These are phyloP conservation scores for Drosophila macrospina DNA, from an alignment of 2,888 invertebrate genomes.

Conservation along the genomic window DNA sequence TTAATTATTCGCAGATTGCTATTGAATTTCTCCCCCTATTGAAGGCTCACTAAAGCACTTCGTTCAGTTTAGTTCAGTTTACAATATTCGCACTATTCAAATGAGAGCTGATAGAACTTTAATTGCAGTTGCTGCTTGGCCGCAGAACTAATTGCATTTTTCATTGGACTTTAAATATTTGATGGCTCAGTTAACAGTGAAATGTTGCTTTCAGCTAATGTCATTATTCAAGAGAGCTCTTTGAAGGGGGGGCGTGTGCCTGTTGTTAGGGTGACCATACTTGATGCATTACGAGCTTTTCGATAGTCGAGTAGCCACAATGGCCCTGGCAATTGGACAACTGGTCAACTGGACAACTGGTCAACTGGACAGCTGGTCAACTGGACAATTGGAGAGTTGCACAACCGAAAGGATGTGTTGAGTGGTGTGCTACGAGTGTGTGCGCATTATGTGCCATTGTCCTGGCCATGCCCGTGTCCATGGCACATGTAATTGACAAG, in stretches of 20 bases:
- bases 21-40: too few relatives aligned
- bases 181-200: slow-evolving; percentile 2
- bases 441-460: slow-evolving; percentile 27
- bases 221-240: neutral
- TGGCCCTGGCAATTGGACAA: slow-evolving; percentile 11
- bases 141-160: too few relatives aligned
- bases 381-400: slow-evolving; percentile 16
- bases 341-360: neutral
- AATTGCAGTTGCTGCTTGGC: too few relatives aligned
- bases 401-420: neutral
- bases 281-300: slow-evolving; percentile 7
- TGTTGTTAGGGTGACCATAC: slow-evolving; percentile 5
- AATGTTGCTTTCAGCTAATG: neutral
- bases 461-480: slow-evolving; percentile 5
- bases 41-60: neutral
- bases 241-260: too few relatives aligned
- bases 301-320: neutral
- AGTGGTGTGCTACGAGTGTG: slow-evolving; percentile 6
- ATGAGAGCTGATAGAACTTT: neutral
- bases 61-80: too few relatives aligned
- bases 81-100: neutral
- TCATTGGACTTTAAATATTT: neutral
- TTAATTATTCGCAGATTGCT: too few relatives aligned
- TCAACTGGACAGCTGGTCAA: too few relatives aligned
- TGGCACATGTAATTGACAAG: slow-evolving; percentile 37